Evolutionary conservation across 1,140 invertebrate genomes (phyloP).

Genomic region (Zaprionus nigranus): DNA sequence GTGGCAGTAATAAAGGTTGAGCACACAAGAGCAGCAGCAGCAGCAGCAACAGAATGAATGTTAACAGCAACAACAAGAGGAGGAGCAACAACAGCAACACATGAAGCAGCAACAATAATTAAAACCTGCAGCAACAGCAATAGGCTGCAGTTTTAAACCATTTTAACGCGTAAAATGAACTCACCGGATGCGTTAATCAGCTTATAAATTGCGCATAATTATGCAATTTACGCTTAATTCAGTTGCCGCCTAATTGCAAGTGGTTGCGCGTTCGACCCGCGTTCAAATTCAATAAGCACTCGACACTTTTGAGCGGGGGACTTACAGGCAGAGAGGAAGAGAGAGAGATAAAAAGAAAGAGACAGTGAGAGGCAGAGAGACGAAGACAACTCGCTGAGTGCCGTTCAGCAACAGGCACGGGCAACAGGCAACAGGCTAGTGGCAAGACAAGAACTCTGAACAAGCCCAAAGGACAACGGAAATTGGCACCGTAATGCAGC

Average conservation of each 20-base stretch:
- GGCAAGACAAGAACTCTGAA: not conserved
- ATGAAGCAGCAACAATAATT: not conserved
- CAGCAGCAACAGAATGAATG: not conserved
- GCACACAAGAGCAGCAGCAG: not conserved
- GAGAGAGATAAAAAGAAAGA: not conserved
- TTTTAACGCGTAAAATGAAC: conserved; percentile 19
- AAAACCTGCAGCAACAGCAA: not conserved
- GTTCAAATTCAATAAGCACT: conserved; percentile 1
- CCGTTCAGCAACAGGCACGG: not conserved
- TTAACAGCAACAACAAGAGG: not conserved
- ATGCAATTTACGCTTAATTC: conserved; percentile 17
- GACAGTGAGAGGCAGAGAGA: not conserved
- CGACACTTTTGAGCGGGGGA: not conserved
- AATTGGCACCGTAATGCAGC: conserved; percentile 42
- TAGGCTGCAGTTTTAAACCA: not conserved
- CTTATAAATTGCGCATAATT: conserved; percentile 26
- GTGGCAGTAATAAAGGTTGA: not conserved
- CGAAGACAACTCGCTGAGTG: conserved; percentile 1
- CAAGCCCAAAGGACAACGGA: conserved; percentile 22
- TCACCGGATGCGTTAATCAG: conserved; percentile 20
- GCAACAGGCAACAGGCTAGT: not conserved
- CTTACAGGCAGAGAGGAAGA: not conserved
- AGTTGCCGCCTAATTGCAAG: conserved; percentile 10
- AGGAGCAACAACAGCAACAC: not conserved
- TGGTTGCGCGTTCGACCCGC: conserved; percentile 3